Evolutionary conservation across 1,140 invertebrate genomes (phyloP), one percentile per base, ranked within the genome.

Genomic region (Pseudomyrmex cubaensis): DNA sequence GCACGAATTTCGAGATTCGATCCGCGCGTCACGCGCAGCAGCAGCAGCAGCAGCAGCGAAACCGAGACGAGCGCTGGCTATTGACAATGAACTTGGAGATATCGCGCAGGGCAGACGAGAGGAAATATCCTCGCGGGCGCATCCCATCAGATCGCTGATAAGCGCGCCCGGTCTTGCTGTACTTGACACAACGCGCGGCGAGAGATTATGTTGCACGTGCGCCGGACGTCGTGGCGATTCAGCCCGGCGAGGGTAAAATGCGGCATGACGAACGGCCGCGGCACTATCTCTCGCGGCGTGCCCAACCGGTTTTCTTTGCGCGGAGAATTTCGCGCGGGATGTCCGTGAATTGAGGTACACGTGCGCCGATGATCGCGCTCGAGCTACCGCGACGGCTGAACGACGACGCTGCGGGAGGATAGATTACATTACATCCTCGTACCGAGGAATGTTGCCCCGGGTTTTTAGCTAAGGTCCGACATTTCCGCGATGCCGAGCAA

Each of bases 121-220:
- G 15, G 57, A 50, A 44, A 8, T 48, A 87, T 87, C 83, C 73
- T 66, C 75, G 62, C 61, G 83, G 35, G 63, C 72, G 80, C 70
- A 88, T 87, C 87, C 35, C 35, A 35, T 35, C 83, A 85, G 87
- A 88, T 88, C 35, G 77, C 35, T 63, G 87, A 88, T 88, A 88
- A 88, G 35, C 35, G 35, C 35, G 35, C 72, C 17, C 61, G 52
- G 59, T 66, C 75, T 63, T 72, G 85, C 63, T 85, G 85, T 88
- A 85, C 85, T 85, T 87, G 87, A 87, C 87, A 87, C 87, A 85
- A 63, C 76, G 59, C 17, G 62, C 64, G 70, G 63, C 20, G 82
- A 82, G 83, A 87, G 87, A 88, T 88, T 88, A 87, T 77, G 86
- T 87, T 87, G 87, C 87, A 87, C 86, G 87, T 87, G 85, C 86